Conservation (phyloP, 2,113 vertebrate genomes). For the Alligator mississippiensis region DNA sequence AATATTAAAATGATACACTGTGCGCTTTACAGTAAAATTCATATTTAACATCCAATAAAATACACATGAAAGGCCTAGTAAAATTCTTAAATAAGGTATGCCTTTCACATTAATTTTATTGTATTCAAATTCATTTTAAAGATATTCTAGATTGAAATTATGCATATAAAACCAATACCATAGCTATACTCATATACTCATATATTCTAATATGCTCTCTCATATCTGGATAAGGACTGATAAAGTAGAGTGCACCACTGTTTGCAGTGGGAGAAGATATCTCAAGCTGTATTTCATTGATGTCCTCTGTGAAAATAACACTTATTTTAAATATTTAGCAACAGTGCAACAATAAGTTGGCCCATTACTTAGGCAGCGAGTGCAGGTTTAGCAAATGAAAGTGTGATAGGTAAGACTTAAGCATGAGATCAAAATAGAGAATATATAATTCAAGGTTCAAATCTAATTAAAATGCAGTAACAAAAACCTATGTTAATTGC, state of each 20-base stretch:
- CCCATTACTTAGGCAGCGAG: neutral
- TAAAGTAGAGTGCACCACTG: neutral
- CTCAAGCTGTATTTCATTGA: constrained; percentile 1
- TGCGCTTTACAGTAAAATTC: constrained; percentile 56
- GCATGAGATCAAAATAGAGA: constrained; percentile 32
- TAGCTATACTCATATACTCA: constrained; percentile 38
- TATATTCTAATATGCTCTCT: constrained; percentile 43
- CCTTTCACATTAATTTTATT: constrained; percentile 53
- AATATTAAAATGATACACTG: constrained; percentile 30
- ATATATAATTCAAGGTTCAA: neutral
- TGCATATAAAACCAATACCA: constrained; percentile 45
- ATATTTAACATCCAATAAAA: constrained; percentile 22
- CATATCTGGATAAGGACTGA: neutral
- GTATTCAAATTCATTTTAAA: constrained; percentile 52
- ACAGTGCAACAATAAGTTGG: constrained; percentile 1
- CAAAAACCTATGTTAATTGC: constrained; percentile 44
- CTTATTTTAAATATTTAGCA: constrained; percentile 21
- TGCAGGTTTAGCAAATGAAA: constrained; percentile 37
- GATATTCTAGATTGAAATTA: constrained; percentile 57
- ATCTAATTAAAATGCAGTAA: constrained; percentile 42
- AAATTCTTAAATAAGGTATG: neutral
- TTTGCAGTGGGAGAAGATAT: constrained; percentile 17
- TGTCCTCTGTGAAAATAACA: neutral
- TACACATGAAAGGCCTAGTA: neutral
- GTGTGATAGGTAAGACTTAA: constrained; percentile 14